Evolutionary conservation across 2,888 invertebrate species (phyloP).

Genomic region (Mylabris sibirica): DNA sequence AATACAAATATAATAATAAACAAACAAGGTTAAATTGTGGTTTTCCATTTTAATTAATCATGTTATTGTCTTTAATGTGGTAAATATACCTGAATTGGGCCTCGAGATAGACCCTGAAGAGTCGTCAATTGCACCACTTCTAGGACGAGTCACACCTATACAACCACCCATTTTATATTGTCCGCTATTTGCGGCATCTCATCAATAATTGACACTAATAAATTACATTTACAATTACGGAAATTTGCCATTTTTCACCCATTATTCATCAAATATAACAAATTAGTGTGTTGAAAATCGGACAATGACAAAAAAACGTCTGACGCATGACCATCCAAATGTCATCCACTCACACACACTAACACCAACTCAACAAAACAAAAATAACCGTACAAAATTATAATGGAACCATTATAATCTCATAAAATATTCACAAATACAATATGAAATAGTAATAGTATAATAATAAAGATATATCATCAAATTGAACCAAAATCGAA

Average conservation of each 20-base stretch:
- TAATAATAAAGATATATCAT: no score
- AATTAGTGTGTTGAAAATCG: constrained; percentile 34
- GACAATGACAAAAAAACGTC: constrained; percentile 36
- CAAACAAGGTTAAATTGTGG: neutral
- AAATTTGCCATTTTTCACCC: constrained; percentile 57
- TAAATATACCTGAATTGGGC: constrained; percentile 76
- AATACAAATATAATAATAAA: constrained; percentile 12
- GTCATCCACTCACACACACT: neutral
- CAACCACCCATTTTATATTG: constrained; percentile 84
- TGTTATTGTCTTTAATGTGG: neutral
- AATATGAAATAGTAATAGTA: neutral
- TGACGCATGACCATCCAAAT: constrained; percentile 22
- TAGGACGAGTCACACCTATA: constrained; percentile 83
- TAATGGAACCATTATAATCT: neutral
- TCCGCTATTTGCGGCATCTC: constrained; percentile 64
- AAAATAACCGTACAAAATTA: neutral
- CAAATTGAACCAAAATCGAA: neutral
- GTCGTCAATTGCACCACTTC: constrained; percentile 82
- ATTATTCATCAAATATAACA: constrained; percentile 47
- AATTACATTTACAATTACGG: constrained; percentile 40
- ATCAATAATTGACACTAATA: constrained; percentile 47
- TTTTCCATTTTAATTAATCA: neutral
- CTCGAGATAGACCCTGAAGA: constrained; percentile 82
- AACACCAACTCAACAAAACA: neutral
- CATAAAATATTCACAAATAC: neutral